phyloP scores from a whole-genome alignment of 2,797 vertebrate species.

The Lepidocolaptes lacrymiger region DNA sequence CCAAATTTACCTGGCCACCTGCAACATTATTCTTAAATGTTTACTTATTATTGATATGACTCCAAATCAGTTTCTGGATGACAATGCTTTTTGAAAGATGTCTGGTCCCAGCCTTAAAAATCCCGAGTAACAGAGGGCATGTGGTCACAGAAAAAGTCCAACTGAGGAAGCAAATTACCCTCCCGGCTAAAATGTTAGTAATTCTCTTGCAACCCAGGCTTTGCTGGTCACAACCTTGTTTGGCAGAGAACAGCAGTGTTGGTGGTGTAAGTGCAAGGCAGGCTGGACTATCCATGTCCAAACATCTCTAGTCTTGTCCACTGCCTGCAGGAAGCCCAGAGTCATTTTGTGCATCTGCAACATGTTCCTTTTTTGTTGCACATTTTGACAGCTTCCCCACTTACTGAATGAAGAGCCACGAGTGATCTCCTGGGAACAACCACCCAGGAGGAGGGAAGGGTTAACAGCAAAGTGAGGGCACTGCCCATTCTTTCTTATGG shows the following conservation, averaged over 20 bases:
- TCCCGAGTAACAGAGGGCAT: neutral
- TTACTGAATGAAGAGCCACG: neutral
- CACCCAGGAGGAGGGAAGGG: neutral
- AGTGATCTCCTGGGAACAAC: neutral
- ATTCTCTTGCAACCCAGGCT: neutral
- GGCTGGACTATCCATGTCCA: neutral
- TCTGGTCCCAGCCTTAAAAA: neutral
- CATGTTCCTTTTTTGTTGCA: neutral
- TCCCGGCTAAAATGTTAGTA: neutral
- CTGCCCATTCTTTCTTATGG: neutral
- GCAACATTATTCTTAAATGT: neutral
- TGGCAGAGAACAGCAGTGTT: neutral
- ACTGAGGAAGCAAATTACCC: neutral
- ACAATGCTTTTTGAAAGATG: neutral
- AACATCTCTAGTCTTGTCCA: accelerated
- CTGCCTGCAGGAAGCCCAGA: neutral
- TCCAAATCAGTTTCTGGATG: neutral
- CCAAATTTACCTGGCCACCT: neutral
- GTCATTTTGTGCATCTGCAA: neutral
- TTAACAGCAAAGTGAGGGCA: neutral
- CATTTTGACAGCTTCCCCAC: neutral
- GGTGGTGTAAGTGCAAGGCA: neutral
- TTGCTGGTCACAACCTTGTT: neutral
- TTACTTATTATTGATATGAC: neutral
- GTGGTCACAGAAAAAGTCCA: neutral